Conservation (phyloP, 1,140 invertebrate species). For the Phymastichus coffea region DNA sequence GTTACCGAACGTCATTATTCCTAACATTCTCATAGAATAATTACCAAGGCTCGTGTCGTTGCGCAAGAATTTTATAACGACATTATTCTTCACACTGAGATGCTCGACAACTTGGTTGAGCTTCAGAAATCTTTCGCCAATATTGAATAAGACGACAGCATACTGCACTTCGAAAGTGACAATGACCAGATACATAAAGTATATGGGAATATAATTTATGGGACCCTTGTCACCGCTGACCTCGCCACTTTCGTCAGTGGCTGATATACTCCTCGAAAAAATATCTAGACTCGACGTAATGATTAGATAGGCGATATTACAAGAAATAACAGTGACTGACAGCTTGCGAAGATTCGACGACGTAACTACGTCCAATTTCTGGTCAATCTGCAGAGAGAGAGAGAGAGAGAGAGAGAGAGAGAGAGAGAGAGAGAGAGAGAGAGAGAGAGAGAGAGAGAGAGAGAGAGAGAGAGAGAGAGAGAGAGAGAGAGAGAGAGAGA, state of each 20-base stretch:
- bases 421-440: not conserved
- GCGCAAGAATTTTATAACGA: slow-evolving; percentile 36
- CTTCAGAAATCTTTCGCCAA: slow-evolving; percentile 42
- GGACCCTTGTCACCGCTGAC: slow-evolving; percentile 45
- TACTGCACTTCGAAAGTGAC: slow-evolving; percentile 46
- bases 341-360: not conserved
- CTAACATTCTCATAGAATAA: not conserved
- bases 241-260: not conserved
- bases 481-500: no score
- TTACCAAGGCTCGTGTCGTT: slow-evolving; percentile 42
- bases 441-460: not conserved
- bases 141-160: slow-evolving; percentile 41
- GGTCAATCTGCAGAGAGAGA: not conserved
- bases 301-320: not conserved
- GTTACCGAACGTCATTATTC: no score
- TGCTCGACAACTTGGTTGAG: slow-evolving; percentile 44
- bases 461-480: not conserved
- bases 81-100: slow-evolving; percentile 32
- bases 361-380: not conserved
- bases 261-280: not conserved
- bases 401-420: not conserved
- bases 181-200: slow-evolving; percentile 47
- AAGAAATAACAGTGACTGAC: no score
- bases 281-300: not conserved
- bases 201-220: slow-evolving; percentile 48